Evolutionary conservation across 1,140 invertebrate genomes (phyloP).

Genomic region (Thrips palmi): DNA sequence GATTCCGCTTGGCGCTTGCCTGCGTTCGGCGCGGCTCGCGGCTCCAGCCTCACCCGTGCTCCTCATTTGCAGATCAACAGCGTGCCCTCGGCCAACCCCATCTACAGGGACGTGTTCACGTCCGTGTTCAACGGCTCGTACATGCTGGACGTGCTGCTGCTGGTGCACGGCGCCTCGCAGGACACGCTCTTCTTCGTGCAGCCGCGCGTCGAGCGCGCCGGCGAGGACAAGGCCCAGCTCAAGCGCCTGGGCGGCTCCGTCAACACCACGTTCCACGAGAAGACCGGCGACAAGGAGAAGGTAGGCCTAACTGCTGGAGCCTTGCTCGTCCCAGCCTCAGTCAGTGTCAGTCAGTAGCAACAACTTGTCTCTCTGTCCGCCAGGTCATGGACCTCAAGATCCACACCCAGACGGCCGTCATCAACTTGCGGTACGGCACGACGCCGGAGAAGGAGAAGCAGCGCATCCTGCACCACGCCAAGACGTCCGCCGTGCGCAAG

Average conservation of each 20-base stretch:
- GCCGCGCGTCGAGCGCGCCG: conserved; percentile 68
- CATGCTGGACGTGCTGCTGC: conserved; percentile 71
- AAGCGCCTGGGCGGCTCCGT: conserved; percentile 76
- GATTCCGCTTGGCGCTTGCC: no score
- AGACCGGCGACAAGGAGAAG: conserved; percentile 33
- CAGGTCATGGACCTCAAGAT: conserved; percentile 63
- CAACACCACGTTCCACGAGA: conserved; percentile 84
- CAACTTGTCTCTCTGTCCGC: neutral
- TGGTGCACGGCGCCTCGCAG: conserved; percentile 71
- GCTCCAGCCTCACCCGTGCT: conserved; percentile 16
- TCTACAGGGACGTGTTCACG: conserved; percentile 80
- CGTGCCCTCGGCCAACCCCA: conserved; percentile 68
- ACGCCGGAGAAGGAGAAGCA: conserved; percentile 73
- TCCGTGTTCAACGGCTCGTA: conserved; percentile 85
- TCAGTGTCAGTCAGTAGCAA: neutral
- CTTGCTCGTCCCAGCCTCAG: no score
- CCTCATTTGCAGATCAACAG: no score
- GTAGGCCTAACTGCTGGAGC: no score
- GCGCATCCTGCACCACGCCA: conserved; percentile 72
- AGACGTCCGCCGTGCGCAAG: conserved; percentile 62
- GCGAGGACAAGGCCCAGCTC: conserved; percentile 71
- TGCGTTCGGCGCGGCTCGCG: conserved; percentile 18
- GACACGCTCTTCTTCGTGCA: conserved; percentile 94
- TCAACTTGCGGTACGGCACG: conserved; percentile 75
- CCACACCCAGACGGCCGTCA: conserved; percentile 59